phyloP scores from a whole-genome alignment of 1,140 invertebrate genomes.

The Saxidomus purpurata region DNA sequence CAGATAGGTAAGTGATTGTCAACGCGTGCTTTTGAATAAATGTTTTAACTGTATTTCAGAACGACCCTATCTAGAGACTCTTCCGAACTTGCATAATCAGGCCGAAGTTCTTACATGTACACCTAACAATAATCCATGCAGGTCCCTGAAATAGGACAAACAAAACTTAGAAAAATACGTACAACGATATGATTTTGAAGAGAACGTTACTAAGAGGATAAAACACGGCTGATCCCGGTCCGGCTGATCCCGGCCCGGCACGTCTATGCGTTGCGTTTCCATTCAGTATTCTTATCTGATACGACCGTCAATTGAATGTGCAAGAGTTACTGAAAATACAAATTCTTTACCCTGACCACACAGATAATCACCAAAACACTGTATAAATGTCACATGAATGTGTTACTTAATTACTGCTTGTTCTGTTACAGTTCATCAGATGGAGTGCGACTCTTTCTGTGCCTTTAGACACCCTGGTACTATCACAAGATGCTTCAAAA shows the following conservation, averaged over 20 bases:
- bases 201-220: too few species aligned
- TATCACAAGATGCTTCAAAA: background rate
- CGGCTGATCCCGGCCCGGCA: too few species aligned
- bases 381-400: too few species aligned
- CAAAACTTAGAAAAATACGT: too few species aligned
- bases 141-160: too few species aligned
- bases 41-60: background rate
- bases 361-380: background rate
- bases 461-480: background rate
- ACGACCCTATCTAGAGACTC: background rate
- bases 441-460: conserved; percentile 30
- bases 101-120: background rate
- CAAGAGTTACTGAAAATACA: background rate
- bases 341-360: background rate
- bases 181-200: too few species aligned
- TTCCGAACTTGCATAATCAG: background rate
- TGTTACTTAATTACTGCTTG: too few species aligned
- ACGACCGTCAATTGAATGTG: background rate
- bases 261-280: too few species aligned
- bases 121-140: too few species aligned
- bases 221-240: too few species aligned
- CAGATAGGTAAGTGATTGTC: conserved; percentile 60
- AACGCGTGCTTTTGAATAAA: background rate
- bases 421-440: background rate
- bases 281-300: too few species aligned